Evolutionary conservation across 1,140 invertebrate species (phyloP), one percentile per base, ranked within the genome.

Genomic region (Platorchestia sp.): DNA sequence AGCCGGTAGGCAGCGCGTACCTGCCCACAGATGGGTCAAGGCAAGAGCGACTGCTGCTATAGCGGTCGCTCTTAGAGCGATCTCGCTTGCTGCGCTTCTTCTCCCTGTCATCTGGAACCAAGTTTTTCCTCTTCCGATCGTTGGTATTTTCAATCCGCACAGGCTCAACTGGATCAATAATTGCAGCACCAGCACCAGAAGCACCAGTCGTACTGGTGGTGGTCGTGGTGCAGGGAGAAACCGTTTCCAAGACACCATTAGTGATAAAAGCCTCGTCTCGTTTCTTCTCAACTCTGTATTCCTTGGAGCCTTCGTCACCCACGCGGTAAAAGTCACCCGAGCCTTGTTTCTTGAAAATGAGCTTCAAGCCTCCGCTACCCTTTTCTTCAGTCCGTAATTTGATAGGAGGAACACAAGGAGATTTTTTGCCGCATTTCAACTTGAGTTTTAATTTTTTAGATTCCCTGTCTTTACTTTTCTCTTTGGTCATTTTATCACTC

Each of bases 281-380:
- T 44, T 93, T 93, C 45, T 93, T 93, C 91, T 93, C 91, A 45
- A 93, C 91, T 93, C 91, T 42, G 45, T 93, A 93, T 44, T 93
- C 91, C 44, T 93, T 93, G n/a, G 91, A 47, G 40, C 91, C 91
- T 47, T 93, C 91, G 45, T 93, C 91, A 45, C 91, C 91, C 10
- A 93, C 91, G 40, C 91, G 91, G 45, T 93, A 93, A 40, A n/a
- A 93, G 44, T 93, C 91, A n/a, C 91, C 91, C 10, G 91, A 45
- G 45, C 91, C 91, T 40, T 93, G 91, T 47, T 93, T 93, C 91
- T 93, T 93, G 43, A 93, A 93, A 93, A 93, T 93, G 10, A 93
- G 91, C 40, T 93, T 93, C 91, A 93, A 40, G 7, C 91, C 91
- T 22, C 91, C 91, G 27, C 91, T 45, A 40, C 91, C 91, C 40